Evolutionary conservation across 2,888 invertebrate genomes (phyloP), one percentile per base, ranked within the genome.

Genomic region (Ommatoiulus sabulosus): DNA sequence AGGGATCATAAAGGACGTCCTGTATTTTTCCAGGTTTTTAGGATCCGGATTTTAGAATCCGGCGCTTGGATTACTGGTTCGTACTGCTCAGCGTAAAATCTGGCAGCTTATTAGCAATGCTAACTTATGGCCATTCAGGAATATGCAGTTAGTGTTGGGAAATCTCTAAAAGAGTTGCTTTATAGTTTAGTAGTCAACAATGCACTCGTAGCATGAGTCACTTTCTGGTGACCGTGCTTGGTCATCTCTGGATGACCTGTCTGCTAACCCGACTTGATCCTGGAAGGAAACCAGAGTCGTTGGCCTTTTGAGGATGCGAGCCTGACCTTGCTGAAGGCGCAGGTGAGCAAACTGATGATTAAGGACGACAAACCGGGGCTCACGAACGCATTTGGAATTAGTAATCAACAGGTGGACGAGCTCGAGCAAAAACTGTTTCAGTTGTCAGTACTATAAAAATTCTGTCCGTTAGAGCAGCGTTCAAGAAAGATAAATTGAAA

Each of bases 321-420:
- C 63, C 48, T 87, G 63, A 87, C 87, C 87, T 87, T 87, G 87
- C 87, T 52, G 52, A 43, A 57, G 87, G 87, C 48, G 48, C 87
- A 87, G 87, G 87, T 87, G 87, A 87, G 52, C 35, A 48, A 24
- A 20, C n/a, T 6, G 87, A 48, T 87, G 87, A 87, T 48, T 57
- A 87, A 87, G 20, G 48, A 57, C 44, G 63, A 48, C 44, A 86
- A 44, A 86, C 86, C 86, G 44, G 86, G 48, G 48, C 24, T 86
- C 24, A 35, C 15, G 44, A 48, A 86, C 86, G 44, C 35, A 24
- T 35, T 80, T 80, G 24, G 80, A 80, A 80, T 80, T 35, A 80
- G 80, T 80, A 80, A 80, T 44, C 86, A 86, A 86, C 86, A 48
- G 86, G 86, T 86, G 86, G 48, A 86, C n/a, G 44, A 86, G 86